A percentile compares a stretch with the other conserved stretches of the same genome.
Evolutionary conservation across 2,888 invertebrate species (phyloP).

Genomic region (Epirrhoe alternata): DNA sequence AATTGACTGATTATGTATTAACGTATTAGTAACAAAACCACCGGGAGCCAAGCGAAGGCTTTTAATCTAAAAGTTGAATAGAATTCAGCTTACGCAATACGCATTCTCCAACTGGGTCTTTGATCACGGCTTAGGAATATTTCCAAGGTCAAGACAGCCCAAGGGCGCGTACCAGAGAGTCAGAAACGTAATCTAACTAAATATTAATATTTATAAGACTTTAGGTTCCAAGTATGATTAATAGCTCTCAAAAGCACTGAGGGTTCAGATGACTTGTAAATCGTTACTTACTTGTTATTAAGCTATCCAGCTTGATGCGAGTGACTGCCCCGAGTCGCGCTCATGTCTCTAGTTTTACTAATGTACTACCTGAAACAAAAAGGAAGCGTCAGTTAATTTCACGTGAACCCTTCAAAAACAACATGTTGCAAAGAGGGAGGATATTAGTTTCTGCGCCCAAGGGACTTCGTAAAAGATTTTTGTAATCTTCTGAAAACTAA

Average conservation of each 20-base stretch:
- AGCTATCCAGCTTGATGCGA: conserved; percentile 80
- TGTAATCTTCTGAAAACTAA: background rate
- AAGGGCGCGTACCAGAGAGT: conserved; percentile 7
- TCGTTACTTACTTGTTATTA: conserved; percentile 58
- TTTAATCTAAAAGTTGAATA: no score
- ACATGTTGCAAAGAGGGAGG: background rate
- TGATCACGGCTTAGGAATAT: background rate
- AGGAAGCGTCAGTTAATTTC: background rate
- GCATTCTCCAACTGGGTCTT: no score
- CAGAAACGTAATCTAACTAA: conserved; percentile 13
- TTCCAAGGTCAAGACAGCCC: conserved; percentile 13
- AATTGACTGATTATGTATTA: no score
- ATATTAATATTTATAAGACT: conserved; percentile 11
- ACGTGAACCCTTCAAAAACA: background rate
- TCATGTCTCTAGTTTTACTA: conserved; percentile 69
- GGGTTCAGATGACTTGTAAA: background rate
- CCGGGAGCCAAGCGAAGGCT: no score
- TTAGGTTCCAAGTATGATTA: conserved; percentile 2
- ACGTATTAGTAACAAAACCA: no score
- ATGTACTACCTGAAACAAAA: conserved; percentile 61
- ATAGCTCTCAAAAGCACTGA: background rate
- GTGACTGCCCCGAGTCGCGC: conserved; percentile 64
- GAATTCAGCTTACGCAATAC: no score
- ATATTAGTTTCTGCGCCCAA: background rate
- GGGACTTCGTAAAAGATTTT: background rate